Base-by-base conservation (phyloP, 2,888 invertebrate species). In the Thereva nobilitata region DNA sequence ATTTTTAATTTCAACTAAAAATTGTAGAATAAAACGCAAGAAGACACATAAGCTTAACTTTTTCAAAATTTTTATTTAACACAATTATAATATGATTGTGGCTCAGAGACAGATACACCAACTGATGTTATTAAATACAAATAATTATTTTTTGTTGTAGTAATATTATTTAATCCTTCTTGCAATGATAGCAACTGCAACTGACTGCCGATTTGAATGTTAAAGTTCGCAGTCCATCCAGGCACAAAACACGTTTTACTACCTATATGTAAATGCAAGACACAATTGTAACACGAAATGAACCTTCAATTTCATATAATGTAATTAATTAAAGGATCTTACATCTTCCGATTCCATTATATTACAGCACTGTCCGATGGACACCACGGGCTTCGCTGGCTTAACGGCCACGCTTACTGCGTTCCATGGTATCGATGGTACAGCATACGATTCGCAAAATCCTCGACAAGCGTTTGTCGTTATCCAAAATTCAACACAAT, bases 341-440 rank as follows among this genome's bases (percentile, higher is more conserved):
- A 92, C 91, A 76, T 91, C 89, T 82, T 92, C 92, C 0, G 93
- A 89, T 74, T 93, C 92, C 88, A 92, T 91, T 74, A 94, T 94
- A 79, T 92, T 92, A 80, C 94, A 94, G 80, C 94, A 94, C 77
- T 93, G 91, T 7, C 92, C 93, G 42, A 92, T 85, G 0, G 93
- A 92, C 2, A 90, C 89, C 66, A 91, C 87, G 1, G 87, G 85
- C 74, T 90, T 86, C 37, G 83, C 80, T 4, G 83, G 81, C 71
- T 85, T 85, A 4, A 75, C 69, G 7, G 74, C 73, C 8, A 70
- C 67, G n/a, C 70, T 67, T 10, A 42, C 40, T 35, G 52, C 40
- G n/a, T 71, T 70, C 70, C 75, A 75, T 4, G 77, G 77, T 57
- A 86, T 83, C 71, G 92, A 91, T 0, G 94, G 93, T 52, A 93